phyloP scores from a whole-genome alignment of 2,113 vertebrate genomes.

The Microcebus griseorufus region DNA sequence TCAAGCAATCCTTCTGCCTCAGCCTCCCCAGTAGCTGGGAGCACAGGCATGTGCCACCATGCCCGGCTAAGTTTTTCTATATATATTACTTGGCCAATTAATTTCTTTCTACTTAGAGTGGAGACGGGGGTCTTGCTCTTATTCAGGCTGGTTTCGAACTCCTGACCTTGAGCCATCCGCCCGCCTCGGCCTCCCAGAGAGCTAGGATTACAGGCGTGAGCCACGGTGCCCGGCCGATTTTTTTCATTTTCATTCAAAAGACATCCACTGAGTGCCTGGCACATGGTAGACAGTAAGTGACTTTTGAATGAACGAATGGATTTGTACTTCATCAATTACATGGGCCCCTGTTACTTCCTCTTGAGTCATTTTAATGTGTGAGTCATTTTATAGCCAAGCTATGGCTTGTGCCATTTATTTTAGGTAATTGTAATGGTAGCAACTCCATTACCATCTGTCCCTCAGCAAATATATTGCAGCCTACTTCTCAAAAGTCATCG shows the following conservation, averaged over 20 bases:
- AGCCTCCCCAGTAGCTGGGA: too few species aligned
- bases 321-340: not conserved
- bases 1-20: too few species aligned
- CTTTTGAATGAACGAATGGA: not conserved
- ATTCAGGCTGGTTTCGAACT: too few species aligned
- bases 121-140: too few species aligned
- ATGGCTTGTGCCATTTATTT: not conserved
- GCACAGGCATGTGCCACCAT: too few species aligned
- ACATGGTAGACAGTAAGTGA: not conserved
- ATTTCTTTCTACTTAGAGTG: too few species aligned
- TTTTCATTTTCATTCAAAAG: not conserved
- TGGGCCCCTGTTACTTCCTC: not conserved
- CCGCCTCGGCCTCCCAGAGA: too few species aligned
- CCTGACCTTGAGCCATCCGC: too few species aligned
- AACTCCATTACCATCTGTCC: not conserved
- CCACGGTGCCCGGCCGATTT: too few species aligned
- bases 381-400: not conserved
- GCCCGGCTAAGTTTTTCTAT: too few species aligned
- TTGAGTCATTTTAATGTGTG: not conserved
- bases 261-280: not conserved
- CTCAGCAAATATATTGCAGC: not conserved
- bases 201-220: too few species aligned
- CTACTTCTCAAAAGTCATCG: not conserved
- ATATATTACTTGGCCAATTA: too few species aligned
- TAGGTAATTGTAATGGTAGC: not conserved